A percentile compares a stretch with the other conserved stretches of the same genome.
Conservation (phyloP, 2,888 invertebrate species). For the Ceratothoa steindachneri region DNA sequence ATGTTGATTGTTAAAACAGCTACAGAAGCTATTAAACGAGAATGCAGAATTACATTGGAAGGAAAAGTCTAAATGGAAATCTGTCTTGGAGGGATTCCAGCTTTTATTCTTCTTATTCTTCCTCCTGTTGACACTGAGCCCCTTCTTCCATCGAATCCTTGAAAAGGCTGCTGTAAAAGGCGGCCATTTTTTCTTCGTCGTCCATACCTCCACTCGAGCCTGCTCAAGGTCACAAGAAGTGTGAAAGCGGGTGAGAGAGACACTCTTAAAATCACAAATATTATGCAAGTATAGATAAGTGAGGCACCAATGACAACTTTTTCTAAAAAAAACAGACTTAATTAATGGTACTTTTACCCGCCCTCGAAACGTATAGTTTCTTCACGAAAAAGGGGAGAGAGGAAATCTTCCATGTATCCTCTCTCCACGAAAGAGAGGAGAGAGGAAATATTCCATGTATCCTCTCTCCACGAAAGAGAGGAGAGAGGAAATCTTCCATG, state of each 20-base stretch:
- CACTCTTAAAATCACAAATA: background rate
- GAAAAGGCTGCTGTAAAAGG: background rate
- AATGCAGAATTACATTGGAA: background rate
- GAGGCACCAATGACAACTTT: background rate
- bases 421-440: too few species aligned
- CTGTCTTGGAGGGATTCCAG: background rate
- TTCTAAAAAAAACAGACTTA: background rate
- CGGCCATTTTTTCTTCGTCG: conserved; percentile 7
- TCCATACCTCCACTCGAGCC: background rate
- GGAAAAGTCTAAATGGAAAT: background rate
- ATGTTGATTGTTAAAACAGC: background rate
- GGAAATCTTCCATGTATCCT: too few species aligned
- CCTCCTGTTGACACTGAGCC: background rate
- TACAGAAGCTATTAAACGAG: background rate
- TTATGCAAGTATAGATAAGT: background rate
- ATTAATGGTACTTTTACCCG: background rate
- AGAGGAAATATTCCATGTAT: too few species aligned
- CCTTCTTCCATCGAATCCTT: conserved; percentile 4
- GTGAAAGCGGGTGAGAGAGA: background rate
- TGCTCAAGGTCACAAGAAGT: background rate
- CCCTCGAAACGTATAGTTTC: background rate
- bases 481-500: too few species aligned
- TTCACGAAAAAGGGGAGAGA: too few species aligned
- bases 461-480: too few species aligned
- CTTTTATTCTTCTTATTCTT: background rate